Percentiles rank a stretch among this genome's conserved stretches.
These are phyloP conservation scores for Pholis gunnellus DNA, from an alignment of 2,113 vertebrate species.

Conservation along the genomic window DNA sequence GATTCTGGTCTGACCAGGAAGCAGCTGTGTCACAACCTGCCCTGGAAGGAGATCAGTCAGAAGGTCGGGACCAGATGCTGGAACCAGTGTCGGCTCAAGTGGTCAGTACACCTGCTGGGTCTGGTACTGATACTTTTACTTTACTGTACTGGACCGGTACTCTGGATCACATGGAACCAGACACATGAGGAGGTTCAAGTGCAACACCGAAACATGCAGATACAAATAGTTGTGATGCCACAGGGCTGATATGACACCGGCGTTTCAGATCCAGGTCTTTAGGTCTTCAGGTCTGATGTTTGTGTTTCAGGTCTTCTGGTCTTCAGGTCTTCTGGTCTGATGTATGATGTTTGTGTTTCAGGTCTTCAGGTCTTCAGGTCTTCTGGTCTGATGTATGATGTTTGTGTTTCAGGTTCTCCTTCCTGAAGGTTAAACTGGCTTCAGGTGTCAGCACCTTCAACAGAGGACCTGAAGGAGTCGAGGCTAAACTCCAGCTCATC, in stretches of 20 bases:
- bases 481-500: constrained; percentile 75
- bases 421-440: constrained; percentile 57
- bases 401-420: constrained; percentile 69
- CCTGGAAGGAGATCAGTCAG: constrained; percentile 73
- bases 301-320: too few species aligned
- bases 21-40: constrained; percentile 71
- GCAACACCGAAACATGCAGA: too few species aligned
- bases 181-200: neutral
- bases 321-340: neutral
- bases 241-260: too few species aligned
- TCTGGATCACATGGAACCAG: neutral
- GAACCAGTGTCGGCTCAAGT: constrained; percentile 71
- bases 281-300: too few species aligned
- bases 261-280: too few species aligned
- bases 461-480: constrained; percentile 1
- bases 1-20: constrained; percentile 50
- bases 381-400: neutral
- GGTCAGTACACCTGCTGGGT: constrained; percentile 53
- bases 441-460: neutral
- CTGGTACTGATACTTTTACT: too few species aligned
- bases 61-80: constrained; percentile 63
- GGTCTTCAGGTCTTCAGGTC: neutral
- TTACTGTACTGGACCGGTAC: neutral
- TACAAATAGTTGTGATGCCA: too few species aligned
- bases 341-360: neutral